Conservation (phyloP, 2,797 vertebrate species). For the Onychomys arenicola region DNA sequence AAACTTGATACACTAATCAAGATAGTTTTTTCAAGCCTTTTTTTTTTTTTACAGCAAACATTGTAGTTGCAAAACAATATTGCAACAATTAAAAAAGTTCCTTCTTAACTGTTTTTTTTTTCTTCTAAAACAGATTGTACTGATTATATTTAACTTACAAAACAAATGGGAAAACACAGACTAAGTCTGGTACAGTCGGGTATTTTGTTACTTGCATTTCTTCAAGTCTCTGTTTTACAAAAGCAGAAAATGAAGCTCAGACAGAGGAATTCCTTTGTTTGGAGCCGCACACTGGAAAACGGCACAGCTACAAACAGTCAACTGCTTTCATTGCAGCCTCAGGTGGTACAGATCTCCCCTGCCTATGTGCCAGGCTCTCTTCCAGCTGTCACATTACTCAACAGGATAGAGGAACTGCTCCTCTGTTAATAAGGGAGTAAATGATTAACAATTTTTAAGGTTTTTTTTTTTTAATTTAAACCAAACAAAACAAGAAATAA, state of each 20-base stretch:
- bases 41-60: background rate
- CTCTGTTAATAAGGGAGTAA: background rate
- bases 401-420: background rate
- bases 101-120: background rate
- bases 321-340: background rate
- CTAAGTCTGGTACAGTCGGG: background rate
- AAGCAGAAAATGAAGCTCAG: slow-evolving; percentile 31
- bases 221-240: slow-evolving; percentile 17
- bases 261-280: background rate
- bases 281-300: background rate
- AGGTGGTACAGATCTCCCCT: background rate
- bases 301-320: slow-evolving; percentile 1
- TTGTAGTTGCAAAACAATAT: slow-evolving; percentile 36
- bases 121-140: background rate
- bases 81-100: background rate
- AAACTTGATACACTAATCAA: background rate
- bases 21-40: background rate
- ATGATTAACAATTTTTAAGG: background rate
- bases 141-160: slow-evolving; percentile 11
- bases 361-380: background rate
- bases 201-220: slow-evolving; percentile 24
- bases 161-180: background rate
- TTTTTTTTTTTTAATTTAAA: background rate
- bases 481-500: background rate
- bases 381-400: background rate